These are phyloP conservation scores for Rhinoderma darwinii DNA, from an alignment of 2,113 vertebrate species.

Conservation along the genomic window DNA sequence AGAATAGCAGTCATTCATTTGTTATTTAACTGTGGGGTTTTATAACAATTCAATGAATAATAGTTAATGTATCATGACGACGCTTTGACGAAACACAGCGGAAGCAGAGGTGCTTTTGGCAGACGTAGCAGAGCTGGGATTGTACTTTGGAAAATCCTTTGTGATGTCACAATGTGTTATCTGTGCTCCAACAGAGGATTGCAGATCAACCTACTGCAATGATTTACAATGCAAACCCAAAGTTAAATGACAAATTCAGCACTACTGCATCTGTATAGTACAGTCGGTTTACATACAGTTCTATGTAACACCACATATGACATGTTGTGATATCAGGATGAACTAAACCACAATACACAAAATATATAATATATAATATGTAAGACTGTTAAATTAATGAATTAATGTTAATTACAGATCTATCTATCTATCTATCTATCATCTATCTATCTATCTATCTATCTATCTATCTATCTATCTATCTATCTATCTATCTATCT, in stretches of 20 bases:
- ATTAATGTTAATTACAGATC: too few relatives aligned
- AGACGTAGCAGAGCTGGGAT: not conserved
- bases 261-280: not conserved
- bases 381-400: too few relatives aligned
- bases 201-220: not conserved
- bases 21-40: too few relatives aligned
- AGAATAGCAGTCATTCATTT: too few relatives aligned
- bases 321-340: not conserved
- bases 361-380: too few relatives aligned
- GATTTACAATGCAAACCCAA: not conserved
- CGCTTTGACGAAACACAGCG: too few relatives aligned
- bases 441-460: too few relatives aligned
- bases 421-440: too few relatives aligned
- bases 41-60: too few relatives aligned
- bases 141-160: not conserved
- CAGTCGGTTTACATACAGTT: not conserved
- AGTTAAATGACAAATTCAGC: not conserved
- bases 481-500: too few relatives aligned
- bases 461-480: too few relatives aligned
- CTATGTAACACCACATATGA: not conserved
- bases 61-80: too few relatives aligned
- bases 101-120: not conserved
- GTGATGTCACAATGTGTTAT: not conserved
- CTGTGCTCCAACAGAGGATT: not conserved
- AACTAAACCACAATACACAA: not conserved